Evolutionary conservation across 2,113 vertebrate species (phyloP), one percentile per base, ranked within the genome.

Genomic region (Reinhardtius hippoglossoides): DNA sequence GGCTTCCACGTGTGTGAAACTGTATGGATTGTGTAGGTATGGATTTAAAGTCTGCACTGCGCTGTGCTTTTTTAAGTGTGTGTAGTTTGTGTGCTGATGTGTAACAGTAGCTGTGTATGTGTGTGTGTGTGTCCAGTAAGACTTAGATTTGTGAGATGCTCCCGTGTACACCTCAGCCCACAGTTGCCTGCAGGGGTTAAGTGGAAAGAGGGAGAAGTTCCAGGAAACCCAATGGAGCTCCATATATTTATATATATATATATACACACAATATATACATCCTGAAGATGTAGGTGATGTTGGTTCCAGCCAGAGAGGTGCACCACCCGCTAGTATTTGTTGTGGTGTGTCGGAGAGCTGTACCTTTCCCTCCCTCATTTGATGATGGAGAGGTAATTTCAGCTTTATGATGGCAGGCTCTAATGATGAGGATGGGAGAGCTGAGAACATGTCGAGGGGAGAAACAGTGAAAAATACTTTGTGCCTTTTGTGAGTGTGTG

Each of bases 311-410:
- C 31, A 31, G 57, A 31, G 9, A 31, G 57, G 27, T 20, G 59
- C 59, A 20, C 8, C 8, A 15, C 80, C 73, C 77, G 92, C 92
- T 89, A 83, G 82, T 71, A 81, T 90, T 88, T 87, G 78, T 78
- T 62, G 20, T 62, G 35, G 80, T 80, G 75, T 85, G 87, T 89
- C 85, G 82, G 56, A 87, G 75, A 75, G 80, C 86, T 79, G 84
- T 91, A 31, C 31, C 85, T 88, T 69, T 85, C 68, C 85, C 57
- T 74, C 76, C 74, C 78, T 67, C 42, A 10, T 21, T 48, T 91
- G 89, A 89, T 91, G 89, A 89, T 84, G 67, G 87, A 89, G 79
- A 82, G 87, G 90, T 91, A 74, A 92, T 93, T 92, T 90, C 79
- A 82, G 81, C 78, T 88, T 86, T 81, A 84, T 84, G 85, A 82